Evolutionary conservation across 2,888 invertebrate genomes (phyloP).

Genomic region (Ischnus inquisitorius): DNA sequence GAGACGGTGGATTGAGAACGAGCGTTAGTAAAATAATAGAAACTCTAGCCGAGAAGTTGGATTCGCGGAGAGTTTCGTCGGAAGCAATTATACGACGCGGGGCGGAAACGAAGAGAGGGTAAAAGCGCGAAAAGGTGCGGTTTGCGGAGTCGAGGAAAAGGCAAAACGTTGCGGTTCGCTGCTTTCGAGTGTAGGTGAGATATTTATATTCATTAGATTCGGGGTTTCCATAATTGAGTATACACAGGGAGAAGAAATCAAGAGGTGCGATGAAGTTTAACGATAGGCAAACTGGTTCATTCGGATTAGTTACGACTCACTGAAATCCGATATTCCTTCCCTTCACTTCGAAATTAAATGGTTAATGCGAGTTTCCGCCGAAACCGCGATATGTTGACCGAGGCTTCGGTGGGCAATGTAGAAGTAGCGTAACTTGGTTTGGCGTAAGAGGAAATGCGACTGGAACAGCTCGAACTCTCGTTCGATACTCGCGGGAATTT

Average conservation of each 20-base stretch:
- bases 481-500: slow-evolving; percentile 29
- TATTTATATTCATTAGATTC: slow-evolving; percentile 80
- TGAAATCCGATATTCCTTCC: slow-evolving; percentile 30
- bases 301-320: slow-evolving; percentile 19
- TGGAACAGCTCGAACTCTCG: slow-evolving; percentile 36
- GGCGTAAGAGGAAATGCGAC: slow-evolving; percentile 60
- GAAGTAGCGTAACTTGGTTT: slow-evolving; percentile 35
- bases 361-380: slow-evolving; percentile 73
- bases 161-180: slow-evolving; percentile 10
- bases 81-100: slow-evolving; percentile 76
- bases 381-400: slow-evolving; percentile 65
- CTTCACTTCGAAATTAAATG: slow-evolving; percentile 59
- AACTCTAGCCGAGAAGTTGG: slow-evolving; percentile 74
- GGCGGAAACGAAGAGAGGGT: too few relatives aligned
- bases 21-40: slow-evolving; percentile 67
- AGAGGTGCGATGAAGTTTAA: slow-evolving; percentile 59
- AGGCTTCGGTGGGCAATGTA: slow-evolving; percentile 48
- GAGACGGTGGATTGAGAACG: slow-evolving; percentile 5
- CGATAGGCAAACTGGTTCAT: slow-evolving; percentile 5
- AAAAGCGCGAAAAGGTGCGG: slow-evolving; percentile 29
- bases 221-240: slow-evolving; percentile 66
- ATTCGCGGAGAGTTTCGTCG: slow-evolving; percentile 71
- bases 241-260: not conserved
- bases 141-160: not conserved
- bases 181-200: slow-evolving; percentile 56